Conservation (phyloP, 2,113 vertebrate genomes). For the Sturnira hondurensis region DNA sequence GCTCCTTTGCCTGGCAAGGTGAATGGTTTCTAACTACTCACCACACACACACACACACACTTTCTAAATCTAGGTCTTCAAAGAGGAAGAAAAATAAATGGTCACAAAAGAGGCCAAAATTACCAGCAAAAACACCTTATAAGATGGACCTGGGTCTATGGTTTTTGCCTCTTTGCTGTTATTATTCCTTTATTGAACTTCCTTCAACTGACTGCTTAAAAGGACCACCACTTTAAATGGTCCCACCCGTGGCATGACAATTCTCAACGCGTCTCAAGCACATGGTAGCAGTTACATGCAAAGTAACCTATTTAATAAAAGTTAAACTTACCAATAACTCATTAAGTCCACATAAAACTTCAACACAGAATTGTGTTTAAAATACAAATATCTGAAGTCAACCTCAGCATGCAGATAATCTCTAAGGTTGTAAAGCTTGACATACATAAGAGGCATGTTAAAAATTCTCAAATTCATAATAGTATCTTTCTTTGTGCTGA, state of each 20-base stretch:
- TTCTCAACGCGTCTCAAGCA: not conserved
- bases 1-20: not conserved
- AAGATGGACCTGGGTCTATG: not conserved
- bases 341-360: not conserved
- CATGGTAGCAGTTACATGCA: not conserved
- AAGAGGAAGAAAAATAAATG: not conserved
- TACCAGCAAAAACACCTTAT: not conserved
- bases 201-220: not conserved
- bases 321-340: not conserved
- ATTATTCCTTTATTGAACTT: not conserved
- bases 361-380: not conserved
- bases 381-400: not conserved
- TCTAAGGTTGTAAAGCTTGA: not conserved
- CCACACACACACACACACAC: not conserved
- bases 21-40: too few relatives aligned
- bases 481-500: not conserved
- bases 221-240: not conserved
- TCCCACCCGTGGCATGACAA: not conserved
- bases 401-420: not conserved
- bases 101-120: not conserved
- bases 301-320: not conserved
- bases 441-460: not conserved
- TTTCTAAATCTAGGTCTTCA: not conserved
- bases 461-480: slow-evolving; percentile 3
- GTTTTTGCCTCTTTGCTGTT: not conserved